A percentile compares a stretch with the other conserved stretches of the same genome.
Evolutionary conservation across 2,888 invertebrate species (phyloP).

Genomic region (Drosophila acutilabella): DNA sequence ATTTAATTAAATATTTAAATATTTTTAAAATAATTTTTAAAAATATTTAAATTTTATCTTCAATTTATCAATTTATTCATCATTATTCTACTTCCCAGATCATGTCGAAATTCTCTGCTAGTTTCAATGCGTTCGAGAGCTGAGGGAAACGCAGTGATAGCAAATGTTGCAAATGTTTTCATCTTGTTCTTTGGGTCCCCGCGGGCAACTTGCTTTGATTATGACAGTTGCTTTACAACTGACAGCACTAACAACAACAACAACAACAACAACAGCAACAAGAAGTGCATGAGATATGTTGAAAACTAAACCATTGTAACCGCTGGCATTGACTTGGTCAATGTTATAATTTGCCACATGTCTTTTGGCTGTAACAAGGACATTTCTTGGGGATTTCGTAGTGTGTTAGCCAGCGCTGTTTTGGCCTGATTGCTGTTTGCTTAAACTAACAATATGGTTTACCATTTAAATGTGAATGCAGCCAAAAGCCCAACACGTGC

Average conservation of each 20-base stretch:
- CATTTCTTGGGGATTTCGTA: conserved; percentile 57
- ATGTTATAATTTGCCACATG: conserved; percentile 68
- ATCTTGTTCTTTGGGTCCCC: conserved; percentile 44
- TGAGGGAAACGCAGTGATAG: conserved; percentile 32
- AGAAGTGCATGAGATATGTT: conserved; percentile 21
- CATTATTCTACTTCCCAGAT: conserved; percentile 13
- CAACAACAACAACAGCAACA: conserved; percentile 24
- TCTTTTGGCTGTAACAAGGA: conserved; percentile 57
- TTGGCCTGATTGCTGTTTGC: conserved; percentile 56
- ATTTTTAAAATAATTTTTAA: background rate
- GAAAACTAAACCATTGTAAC: conserved; percentile 51
- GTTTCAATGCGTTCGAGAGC: conserved; percentile 28
- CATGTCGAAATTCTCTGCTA: conserved; percentile 31
- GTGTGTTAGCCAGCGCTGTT: conserved; percentile 21
- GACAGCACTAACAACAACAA: conserved; percentile 10
- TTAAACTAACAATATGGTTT: conserved; percentile 54
- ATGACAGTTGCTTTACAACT: conserved; percentile 74
- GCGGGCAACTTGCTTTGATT: conserved; percentile 74
- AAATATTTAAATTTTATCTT: background rate
- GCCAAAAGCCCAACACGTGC: conserved; percentile 8
- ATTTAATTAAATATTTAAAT: too few relatives aligned
- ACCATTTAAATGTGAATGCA: conserved; percentile 63
- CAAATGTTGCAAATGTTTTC: conserved; percentile 58
- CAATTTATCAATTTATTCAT: conserved; percentile 8
- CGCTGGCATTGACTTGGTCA: conserved; percentile 58